A percentile compares a stretch with the other conserved stretches of the same genome.
Conservation (phyloP, 2,797 vertebrate species). For the Lepilemur septentrionalis region DNA sequence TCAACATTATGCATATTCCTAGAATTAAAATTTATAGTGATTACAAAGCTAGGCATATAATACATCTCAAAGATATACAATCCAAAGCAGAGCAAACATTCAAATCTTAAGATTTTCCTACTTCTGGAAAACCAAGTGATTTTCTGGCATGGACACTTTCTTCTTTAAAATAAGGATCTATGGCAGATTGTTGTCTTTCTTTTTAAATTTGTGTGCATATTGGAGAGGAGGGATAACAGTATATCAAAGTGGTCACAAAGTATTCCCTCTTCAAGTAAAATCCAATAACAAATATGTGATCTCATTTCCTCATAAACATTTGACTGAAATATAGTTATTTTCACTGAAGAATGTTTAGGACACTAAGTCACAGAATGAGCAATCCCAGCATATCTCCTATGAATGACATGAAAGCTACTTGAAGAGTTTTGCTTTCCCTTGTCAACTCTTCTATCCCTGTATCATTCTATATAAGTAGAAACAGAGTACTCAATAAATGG, state of each 20-base stretch:
- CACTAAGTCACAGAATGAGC: constrained; percentile 17
- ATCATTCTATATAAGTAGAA: constrained; percentile 29
- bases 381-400: neutral
- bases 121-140: constrained; percentile 64
- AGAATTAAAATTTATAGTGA: constrained; percentile 82
- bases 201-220: neutral
- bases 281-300: constrained; percentile 29
- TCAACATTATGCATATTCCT: constrained; percentile 78
- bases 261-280: constrained; percentile 51
- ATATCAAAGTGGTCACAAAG: constrained; percentile 76
- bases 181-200: neutral
- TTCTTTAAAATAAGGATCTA: constrained; percentile 60
- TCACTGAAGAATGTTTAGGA: constrained; percentile 50
- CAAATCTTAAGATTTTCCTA: constrained; percentile 77
- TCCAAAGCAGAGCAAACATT: constrained; percentile 79
- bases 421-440: constrained; percentile 22
- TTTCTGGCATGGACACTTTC: constrained; percentile 71
- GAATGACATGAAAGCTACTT: neutral
- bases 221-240: neutral
- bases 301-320: constrained; percentile 44
- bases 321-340: constrained; percentile 38
- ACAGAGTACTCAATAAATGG: constrained; percentile 43
- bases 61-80: constrained; percentile 81
- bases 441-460: neutral
- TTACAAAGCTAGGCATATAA: constrained; percentile 81